A percentile compares a stretch with the other conserved stretches of the same genome.
Conservation (phyloP, 2,797 vertebrate species). For the Acanthopagrus latus region DNA sequence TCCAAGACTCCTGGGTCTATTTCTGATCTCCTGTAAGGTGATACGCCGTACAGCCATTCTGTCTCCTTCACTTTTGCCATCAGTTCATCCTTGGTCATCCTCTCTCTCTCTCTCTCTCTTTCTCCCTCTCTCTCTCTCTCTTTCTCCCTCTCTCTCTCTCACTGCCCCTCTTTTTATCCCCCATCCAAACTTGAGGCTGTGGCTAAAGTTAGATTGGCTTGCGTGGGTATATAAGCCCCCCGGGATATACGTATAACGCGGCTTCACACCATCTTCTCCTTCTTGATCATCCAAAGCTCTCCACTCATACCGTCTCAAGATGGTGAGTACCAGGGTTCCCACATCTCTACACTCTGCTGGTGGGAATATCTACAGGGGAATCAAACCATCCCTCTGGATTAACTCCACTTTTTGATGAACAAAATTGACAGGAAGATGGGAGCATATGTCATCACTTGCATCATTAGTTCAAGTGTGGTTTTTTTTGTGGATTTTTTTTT, state of each 20-base stretch:
- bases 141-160: constrained; percentile 17
- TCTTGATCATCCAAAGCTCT: constrained; percentile 84
- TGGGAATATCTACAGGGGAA: constrained; percentile 52
- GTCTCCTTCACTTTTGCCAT: constrained; percentile 78
- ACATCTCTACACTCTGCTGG: constrained; percentile 53
- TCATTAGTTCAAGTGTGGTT: constrained; percentile 12
- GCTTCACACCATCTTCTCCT: constrained; percentile 85
- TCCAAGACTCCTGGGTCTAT: constrained; percentile 87
- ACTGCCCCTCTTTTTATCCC: constrained; percentile 59
- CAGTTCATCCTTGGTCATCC: constrained; percentile 64
- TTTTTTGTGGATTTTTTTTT: not conserved
- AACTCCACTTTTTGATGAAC: constrained; percentile 33
- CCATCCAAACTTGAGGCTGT: constrained; percentile 87
- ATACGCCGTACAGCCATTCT: constrained; percentile 73
- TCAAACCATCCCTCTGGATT: constrained; percentile 58
- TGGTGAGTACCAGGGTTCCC: constrained; percentile 84
- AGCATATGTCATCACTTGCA: constrained; percentile 20
- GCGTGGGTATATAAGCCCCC: constrained; percentile 83
- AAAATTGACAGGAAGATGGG: constrained; percentile 5
- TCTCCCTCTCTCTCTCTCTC: constrained; percentile 20
- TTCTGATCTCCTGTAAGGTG: constrained; percentile 85
- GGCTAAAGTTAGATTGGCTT: constrained; percentile 85
- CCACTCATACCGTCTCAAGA: constrained; percentile 82
- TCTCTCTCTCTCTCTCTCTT: constrained; percentile 28
- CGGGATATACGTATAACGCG: constrained; percentile 71